Evolutionary conservation across 1,140 invertebrate genomes (phyloP).

Genomic region (Carposina sasakii): DNA sequence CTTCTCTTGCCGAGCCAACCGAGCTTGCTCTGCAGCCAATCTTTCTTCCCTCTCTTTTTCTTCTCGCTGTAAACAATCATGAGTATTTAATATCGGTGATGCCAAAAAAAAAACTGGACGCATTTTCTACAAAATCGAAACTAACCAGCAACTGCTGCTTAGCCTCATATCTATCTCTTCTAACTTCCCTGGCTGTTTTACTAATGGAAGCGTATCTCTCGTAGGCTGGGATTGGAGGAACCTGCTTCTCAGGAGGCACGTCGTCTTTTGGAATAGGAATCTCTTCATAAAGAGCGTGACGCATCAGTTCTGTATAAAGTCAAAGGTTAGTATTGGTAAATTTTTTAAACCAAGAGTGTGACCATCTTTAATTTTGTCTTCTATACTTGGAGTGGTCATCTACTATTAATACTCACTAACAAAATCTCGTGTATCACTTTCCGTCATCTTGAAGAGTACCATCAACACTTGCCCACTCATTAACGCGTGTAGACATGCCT

Average conservation of each 20-base stretch:
- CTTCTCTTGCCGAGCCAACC: constrained; percentile 45
- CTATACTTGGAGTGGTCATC: too few relatives aligned
- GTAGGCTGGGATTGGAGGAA: constrained; percentile 53
- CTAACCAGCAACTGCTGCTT: constrained; percentile 48
- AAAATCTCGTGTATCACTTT: constrained; percentile 47
- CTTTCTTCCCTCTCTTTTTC: constrained; percentile 51
- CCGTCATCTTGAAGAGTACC: constrained; percentile 58
- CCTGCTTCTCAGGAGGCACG: constrained; percentile 52
- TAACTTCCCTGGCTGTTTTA: constrained; percentile 48
- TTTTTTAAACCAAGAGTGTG: too few relatives aligned
- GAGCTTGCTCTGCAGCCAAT: constrained; percentile 45
- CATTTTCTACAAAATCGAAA: background rate
- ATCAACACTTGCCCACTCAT: constrained; percentile 39
- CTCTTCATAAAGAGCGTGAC: constrained; percentile 56
- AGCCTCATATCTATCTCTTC: constrained; percentile 46
- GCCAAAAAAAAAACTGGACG: background rate
- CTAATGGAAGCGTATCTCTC: constrained; percentile 58
- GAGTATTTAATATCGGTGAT: background rate
- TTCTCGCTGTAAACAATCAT: constrained; percentile 34
- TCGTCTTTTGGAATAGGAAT: constrained; percentile 57
- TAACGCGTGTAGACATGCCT: constrained; percentile 52
- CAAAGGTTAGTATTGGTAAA: too few relatives aligned
- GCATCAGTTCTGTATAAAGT: constrained; percentile 42
- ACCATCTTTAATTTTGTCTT: too few relatives aligned
- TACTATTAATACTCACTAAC: constrained; percentile 38